phyloP scores from a whole-genome alignment of 2,888 invertebrate genomes.

The Stegophylla sp. region DNA sequence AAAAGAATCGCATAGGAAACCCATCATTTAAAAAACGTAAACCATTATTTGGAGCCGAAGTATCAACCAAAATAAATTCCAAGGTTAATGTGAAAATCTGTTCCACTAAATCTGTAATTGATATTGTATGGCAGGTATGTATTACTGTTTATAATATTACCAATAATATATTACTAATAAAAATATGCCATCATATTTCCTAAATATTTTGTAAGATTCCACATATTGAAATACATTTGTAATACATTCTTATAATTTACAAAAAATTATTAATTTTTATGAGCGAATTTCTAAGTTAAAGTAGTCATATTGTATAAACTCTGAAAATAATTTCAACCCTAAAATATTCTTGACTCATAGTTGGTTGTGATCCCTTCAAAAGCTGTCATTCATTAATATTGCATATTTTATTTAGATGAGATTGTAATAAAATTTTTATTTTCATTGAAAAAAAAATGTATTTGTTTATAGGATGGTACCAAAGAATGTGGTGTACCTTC shows the following conservation, averaged over 20 bases:
- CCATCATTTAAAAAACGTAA: constrained; percentile 39
- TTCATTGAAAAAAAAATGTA: not conserved
- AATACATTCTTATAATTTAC: too few relatives aligned
- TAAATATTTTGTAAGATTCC: too few relatives aligned
- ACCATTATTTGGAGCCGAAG: constrained; percentile 36
- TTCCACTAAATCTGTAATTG: constrained; percentile 80
- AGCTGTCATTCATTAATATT: not conserved
- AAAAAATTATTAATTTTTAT: too few relatives aligned
- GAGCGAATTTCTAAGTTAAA: too few relatives aligned
- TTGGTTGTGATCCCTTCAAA: too few relatives aligned
- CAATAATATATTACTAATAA: too few relatives aligned
- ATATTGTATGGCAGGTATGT: constrained; percentile 73
- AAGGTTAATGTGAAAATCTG: constrained; percentile 79
- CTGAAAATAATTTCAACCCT: too few relatives aligned
- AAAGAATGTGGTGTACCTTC: constrained; percentile 87
- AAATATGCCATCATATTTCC: too few relatives aligned
- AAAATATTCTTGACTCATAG: too few relatives aligned
- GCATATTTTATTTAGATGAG: not conserved
- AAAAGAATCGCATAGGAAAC: constrained; percentile 35
- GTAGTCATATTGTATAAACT: too few relatives aligned
- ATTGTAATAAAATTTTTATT: not conserved
- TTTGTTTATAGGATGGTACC: constrained; percentile 73
- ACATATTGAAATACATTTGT: too few relatives aligned
- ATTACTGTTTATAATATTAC: too few relatives aligned
- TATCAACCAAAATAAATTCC: constrained; percentile 40